phyloP scores from a whole-genome alignment of 1,140 invertebrate species.

The Rhopalosiphum padi region DNA sequence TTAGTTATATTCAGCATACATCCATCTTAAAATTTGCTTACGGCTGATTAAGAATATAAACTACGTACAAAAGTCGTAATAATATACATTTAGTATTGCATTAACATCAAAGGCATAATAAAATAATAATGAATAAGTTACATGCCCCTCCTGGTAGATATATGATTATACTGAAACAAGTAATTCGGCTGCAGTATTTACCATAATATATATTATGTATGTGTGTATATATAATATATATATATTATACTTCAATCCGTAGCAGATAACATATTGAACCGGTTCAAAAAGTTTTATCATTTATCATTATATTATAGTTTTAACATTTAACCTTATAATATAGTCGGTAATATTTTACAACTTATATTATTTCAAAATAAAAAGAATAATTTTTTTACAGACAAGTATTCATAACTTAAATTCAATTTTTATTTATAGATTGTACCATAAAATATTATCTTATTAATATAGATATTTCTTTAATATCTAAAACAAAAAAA shows the following conservation, averaged over 20 bases:
- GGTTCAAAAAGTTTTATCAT: neutral
- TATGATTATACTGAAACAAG: constrained; percentile 2
- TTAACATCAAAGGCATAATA: neutral
- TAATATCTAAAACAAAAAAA: too few species aligned
- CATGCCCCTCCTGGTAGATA: neutral
- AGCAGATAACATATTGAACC: neutral
- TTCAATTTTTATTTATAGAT: too few species aligned
- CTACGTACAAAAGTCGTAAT: neutral
- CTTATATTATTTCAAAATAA: neutral
- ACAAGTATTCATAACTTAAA: neutral
- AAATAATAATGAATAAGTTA: neutral
- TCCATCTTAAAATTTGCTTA: neutral
- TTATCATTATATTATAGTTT: neutral
- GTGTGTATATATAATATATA: neutral
- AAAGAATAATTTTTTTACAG: neutral
- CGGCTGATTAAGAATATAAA: neutral
- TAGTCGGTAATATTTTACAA: neutral
- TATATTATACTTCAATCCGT: neutral
- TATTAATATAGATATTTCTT: too few species aligned
- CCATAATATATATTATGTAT: neutral
- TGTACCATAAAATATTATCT: too few species aligned
- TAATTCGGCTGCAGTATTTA: neutral
- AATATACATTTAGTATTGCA: neutral
- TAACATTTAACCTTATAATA: neutral
- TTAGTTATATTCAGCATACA: neutral